Evolutionary conservation across 2,888 invertebrate genomes (phyloP), one percentile per base, ranked within the genome.

Genomic region (Hydroisotoma schaefferi): DNA sequence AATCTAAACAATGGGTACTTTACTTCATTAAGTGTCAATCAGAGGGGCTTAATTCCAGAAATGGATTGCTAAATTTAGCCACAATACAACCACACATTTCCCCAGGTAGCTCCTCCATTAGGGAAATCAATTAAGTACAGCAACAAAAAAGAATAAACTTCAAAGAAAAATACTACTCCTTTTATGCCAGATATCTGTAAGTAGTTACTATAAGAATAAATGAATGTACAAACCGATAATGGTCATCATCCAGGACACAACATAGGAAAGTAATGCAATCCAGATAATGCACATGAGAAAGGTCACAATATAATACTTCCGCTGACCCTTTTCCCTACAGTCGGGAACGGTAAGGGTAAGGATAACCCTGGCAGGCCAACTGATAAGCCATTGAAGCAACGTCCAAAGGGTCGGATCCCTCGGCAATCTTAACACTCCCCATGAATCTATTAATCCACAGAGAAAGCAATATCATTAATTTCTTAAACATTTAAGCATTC

Each of bases 241-340:
- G 57, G 94, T 89, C 69, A 94, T 94, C 91, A 94, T 93, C 94
- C 94, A 95, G 48, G 94, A 93, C 37, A 94, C 91, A 4, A 94
- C 82, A 75, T 94, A 95, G 4, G 94, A 92, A 38, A 93, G 80
- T 0, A 88, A 87, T 57, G 92, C 94, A 72, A 95, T 91, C 93
- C 94, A 94, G 51, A 93, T 84, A 69, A 94, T 90, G 75, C 93
- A 93, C 88, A 94, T 90, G 51, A 91, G 81, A 75, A 94, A 94
- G 0, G 94, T 93, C 29, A 90, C 75, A 0, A 92, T 88, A 74
- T 90, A 94, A 84, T 20, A 40, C 20, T 40, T 40, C 40, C 40
- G 5, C 4, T 18, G 5, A 8, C 40, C 4, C 15, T 15, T 40
- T 40, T 40, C 8, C 74, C 90, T 87, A 76, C 94, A 94, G 77